Base-by-base conservation (phyloP, 2,888 invertebrate species). In the Cerceris ruficornis region DNA sequence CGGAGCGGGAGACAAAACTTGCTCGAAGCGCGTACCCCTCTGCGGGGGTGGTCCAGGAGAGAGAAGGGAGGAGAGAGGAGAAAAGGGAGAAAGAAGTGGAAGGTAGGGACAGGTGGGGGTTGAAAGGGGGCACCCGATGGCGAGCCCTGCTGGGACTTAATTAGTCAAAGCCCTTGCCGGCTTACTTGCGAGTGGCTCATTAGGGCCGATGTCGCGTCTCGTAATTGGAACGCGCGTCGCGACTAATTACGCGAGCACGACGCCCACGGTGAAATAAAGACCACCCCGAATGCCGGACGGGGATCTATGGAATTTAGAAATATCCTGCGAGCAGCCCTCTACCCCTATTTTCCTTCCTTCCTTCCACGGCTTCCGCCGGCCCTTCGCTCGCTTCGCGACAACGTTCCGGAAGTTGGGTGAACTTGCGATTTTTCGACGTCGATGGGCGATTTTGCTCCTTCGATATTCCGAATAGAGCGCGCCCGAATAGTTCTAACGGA, bases 201-300 rank as follows among this genome's bases (percentile, higher is more conserved):
- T 89, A 87, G 85, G 86, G 82, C 78, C 82, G 83, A 85, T 85
- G 81, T 86, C 86, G 86, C 81, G 83, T 86, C 79, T 77, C 87
- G 87, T 87, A 88, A 87, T 86, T 87, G 87, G 85, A 87, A 87
- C 82, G 79, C 80, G 84, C 85, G 83, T 81, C 83, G 80, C 86
- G 83, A 86, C 85, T 86, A 86, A 86, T 86, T 86, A 86, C 79
- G 82, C 86, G 74, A 77, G 77, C 64, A 71, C 64, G 67, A 78
- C 79, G 62, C 67, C 58, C 60, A 61, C 59, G 69, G 70, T 60
- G 75, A 74, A 69, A 74, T 77, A 77, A 83, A 77, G 74, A 77
- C 58, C 68, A 62, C 58, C 28, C 50, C 8, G 60, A 28, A 17
- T 39, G 15, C 15, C 58, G 55, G 62, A 49, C 57, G 68, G 11